Percentiles rank a stretch among this genome's conserved stretches.
These are phyloP conservation scores for Bufo gargarizans DNA, from an alignment of 2,113 vertebrate species.

Conservation along the genomic window DNA sequence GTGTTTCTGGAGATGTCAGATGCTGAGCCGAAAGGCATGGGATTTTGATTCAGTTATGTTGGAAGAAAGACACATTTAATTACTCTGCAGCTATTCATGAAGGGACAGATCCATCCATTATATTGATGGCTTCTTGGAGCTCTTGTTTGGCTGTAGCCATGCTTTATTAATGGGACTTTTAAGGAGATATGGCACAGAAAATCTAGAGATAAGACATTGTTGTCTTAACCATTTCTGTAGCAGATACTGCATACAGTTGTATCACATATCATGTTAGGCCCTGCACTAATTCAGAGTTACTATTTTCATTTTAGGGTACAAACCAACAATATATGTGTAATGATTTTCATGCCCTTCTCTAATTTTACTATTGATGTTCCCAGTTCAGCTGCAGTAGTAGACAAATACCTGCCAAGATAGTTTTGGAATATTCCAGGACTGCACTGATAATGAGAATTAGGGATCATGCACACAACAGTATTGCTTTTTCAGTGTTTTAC, in stretches of 20 bases:
- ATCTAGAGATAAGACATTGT: not conserved
- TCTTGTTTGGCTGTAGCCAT: slow-evolving; percentile 10
- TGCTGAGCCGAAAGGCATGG: not conserved
- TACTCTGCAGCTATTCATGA: slow-evolving; percentile 43
- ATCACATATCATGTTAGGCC: too few relatives aligned
- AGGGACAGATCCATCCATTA: slow-evolving; percentile 31
- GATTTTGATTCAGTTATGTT: slow-evolving; percentile 27
- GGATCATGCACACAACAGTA: too few relatives aligned
- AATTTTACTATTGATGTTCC: too few relatives aligned
- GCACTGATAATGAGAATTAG: too few relatives aligned
- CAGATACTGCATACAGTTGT: not conserved
- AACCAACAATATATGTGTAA: too few relatives aligned
- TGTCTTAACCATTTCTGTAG: not conserved
- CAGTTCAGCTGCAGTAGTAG: too few relatives aligned
- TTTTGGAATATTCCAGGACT: too few relatives aligned
- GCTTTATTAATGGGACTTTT: slow-evolving; percentile 12
- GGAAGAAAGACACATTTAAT: slow-evolving; percentile 39
- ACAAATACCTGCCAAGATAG: too few relatives aligned
- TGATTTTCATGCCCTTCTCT: too few relatives aligned
- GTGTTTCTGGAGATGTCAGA: slow-evolving; percentile 41
- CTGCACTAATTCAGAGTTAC: too few relatives aligned
- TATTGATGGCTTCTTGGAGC: slow-evolving; percentile 40
- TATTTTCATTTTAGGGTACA: too few relatives aligned
- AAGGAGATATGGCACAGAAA: not conserved
- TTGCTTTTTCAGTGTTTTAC: too few relatives aligned